Evolutionary conservation across 2,888 invertebrate genomes (phyloP).

Genomic region (Branchipolynoe longqiensis): DNA sequence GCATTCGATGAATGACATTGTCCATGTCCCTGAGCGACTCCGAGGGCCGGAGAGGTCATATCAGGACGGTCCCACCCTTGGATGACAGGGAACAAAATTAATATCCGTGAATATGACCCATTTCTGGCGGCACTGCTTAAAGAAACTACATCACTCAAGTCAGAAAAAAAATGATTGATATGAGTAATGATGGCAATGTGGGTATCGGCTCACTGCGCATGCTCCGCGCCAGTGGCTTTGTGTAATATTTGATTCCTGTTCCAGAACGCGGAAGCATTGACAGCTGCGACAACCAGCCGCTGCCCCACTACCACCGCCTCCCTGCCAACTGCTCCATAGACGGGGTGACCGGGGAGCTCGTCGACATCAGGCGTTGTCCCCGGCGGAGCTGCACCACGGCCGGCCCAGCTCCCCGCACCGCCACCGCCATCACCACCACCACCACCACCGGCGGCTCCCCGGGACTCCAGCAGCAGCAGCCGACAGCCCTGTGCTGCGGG

Average conservation of each 20-base stretch:
- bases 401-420: neutral
- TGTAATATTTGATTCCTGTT: neutral
- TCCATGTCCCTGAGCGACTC: neutral
- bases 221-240: no score
- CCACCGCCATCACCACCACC: no score
- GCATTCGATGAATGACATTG: neutral
- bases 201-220: no score
- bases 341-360: neutral
- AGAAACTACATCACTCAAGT: no score
- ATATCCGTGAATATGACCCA: no score
- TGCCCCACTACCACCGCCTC: neutral
- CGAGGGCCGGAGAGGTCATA: neutral
- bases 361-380: neutral
- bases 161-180: no score
- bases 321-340: constrained; percentile 10
- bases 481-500: constrained; percentile 13
- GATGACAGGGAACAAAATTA: no score
- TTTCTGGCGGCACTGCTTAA: no score
- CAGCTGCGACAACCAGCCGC: neutral
- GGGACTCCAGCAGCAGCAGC: neutral
- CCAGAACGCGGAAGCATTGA: neutral
- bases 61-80: neutral
- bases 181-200: no score
- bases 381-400: neutral
- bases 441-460: no score